Percentiles rank a stretch among this genome's conserved stretches.
These are phyloP conservation scores for Vanacampus margaritifer DNA, from an alignment of 2,113 vertebrate genomes.

Conservation along the genomic window DNA sequence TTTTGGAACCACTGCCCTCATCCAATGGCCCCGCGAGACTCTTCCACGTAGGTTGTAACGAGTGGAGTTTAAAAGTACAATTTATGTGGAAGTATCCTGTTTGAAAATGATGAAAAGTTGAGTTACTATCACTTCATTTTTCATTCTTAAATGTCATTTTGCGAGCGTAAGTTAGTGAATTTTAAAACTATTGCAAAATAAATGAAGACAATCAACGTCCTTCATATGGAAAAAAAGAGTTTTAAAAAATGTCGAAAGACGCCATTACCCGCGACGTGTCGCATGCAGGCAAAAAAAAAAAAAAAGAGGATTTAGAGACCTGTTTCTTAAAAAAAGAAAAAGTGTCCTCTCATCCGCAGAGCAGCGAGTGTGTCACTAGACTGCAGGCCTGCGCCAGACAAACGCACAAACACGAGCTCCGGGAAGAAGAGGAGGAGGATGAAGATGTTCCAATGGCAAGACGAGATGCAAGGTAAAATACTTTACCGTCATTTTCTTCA, in stretches of 20 bases:
- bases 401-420: background rate
- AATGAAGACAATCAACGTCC: background rate
- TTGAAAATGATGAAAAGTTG: too few species aligned
- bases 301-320: slow-evolving; percentile 65
- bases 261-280: slow-evolving; percentile 52
- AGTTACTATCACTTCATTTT: background rate
- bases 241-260: slow-evolving; percentile 3
- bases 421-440: slow-evolving; percentile 1
- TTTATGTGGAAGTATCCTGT: too few species aligned
- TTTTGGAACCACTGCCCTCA: slow-evolving; percentile 1
- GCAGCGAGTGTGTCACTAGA: slow-evolving; percentile 56
- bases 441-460: background rate
- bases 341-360: slow-evolving; percentile 63
- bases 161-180: background rate
- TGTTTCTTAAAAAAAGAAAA: slow-evolving; percentile 71
- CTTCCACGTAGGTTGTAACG: background rate
- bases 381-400: slow-evolving; percentile 30
- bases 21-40: slow-evolving; percentile 36
- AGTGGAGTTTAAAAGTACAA: slow-evolving; percentile 2
- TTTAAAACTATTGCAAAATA: background rate
- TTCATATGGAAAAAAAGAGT: background rate
- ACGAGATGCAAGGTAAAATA: background rate
- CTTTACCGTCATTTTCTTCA: background rate
- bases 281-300: slow-evolving; percentile 14
- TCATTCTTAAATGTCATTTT: background rate